Evolutionary conservation across 1,140 invertebrate genomes (phyloP), one percentile per base, ranked within the genome.

Genomic region (Cotesia typhae): DNA sequence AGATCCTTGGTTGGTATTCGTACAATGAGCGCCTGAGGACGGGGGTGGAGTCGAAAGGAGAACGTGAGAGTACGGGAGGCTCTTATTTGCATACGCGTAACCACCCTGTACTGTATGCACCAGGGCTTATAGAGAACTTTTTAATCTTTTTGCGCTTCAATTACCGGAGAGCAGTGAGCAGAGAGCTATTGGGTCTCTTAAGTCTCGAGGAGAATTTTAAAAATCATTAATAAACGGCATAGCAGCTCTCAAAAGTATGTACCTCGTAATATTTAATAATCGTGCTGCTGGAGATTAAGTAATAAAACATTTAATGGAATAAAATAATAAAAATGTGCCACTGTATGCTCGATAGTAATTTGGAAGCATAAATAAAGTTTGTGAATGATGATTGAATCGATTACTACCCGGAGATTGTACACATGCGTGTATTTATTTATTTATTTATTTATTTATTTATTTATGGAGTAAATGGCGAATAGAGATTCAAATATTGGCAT

Each of bases 1-100:
- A 3, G 37, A 51, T 47, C 41, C 41, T 47, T 20, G 51, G 28
- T 67, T 53, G 12, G n/a, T 14, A 17, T 36, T 57, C 14, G 76
- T 74, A 85, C 84, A 85, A 85, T 84, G 82, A 79, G 78, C 75
- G 84, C 84, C 82, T 68, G 80, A 82, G 84, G 84, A 82, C 74
- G 76, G 75, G 81, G 84, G 84, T 85, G 84, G 84, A 83, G 84
- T 81, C 78, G 75, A 67, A 76, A 51, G 70, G 73, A 74, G 61
- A n/a, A 20, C 10, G 59, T 75, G 70, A 79, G 75, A 72, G 72
- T 74, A 73, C 76, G 73, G 75, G 79, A 77, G 75, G 37, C 10
- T 73, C 82, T 80, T 83, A 86, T 86, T 85, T 85, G 82, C 84
- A 84, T 85, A 81, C 41, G 55, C 74, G 77, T 75, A 81, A 80